A percentile compares a stretch with the other conserved stretches of the same genome.
These are phyloP conservation scores for Lepus townsendii DNA, from an alignment of 2,797 vertebrate species.

Conservation along the genomic window DNA sequence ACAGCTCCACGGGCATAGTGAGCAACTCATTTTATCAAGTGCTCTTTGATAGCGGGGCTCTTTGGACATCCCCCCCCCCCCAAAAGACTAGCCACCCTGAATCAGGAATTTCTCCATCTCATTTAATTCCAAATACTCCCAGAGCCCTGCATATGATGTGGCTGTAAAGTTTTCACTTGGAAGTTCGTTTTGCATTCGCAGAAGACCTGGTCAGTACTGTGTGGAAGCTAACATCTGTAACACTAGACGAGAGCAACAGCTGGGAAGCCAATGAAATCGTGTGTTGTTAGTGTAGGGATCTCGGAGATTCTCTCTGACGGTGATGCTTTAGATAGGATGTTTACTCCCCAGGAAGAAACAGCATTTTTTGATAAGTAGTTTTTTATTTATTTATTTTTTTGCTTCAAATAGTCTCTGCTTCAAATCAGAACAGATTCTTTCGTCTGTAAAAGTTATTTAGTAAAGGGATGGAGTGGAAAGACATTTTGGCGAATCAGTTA, in stretches of 20 bases:
- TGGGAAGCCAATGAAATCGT: background rate
- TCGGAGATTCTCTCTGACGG: conserved; percentile 44
- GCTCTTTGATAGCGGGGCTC: background rate
- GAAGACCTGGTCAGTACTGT: background rate
- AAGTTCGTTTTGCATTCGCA: background rate
- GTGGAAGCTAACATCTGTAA: background rate
- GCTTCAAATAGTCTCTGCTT: background rate
- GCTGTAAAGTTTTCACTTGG: background rate
- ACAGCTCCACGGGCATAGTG: background rate
- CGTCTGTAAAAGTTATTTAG: conserved; percentile 50
- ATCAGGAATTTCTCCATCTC: conserved; percentile 22
- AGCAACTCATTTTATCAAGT: background rate
- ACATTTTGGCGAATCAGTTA: conserved; percentile 36
- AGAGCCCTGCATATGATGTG: background rate
- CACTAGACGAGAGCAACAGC: background rate
- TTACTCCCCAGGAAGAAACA: conserved; percentile 24
- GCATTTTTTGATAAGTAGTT: conserved; percentile 36
- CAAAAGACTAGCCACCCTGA: background rate
- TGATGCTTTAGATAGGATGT: background rate
- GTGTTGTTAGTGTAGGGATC: background rate
- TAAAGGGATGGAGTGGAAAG: conserved; percentile 23
- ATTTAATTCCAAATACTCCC: conserved; percentile 13
- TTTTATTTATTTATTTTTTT: background rate
- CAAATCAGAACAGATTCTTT: background rate
- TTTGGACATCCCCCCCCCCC: background rate